Base-by-base conservation (phyloP, 2,888 invertebrate species). In the Brachyopa scutellaris region DNA sequence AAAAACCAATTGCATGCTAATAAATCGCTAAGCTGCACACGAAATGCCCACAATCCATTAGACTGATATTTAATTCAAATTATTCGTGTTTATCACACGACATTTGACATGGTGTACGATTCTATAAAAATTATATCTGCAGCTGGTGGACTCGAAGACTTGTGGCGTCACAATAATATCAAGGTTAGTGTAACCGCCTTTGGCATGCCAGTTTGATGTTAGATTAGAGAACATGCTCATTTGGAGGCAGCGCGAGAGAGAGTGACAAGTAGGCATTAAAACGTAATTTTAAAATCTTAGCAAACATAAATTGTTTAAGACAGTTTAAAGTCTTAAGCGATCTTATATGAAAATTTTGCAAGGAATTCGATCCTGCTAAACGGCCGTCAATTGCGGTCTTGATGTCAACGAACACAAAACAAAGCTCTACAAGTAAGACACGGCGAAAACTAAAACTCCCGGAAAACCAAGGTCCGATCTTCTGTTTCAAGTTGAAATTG, bases 121-220 rank as follows among this genome's bases (percentile, higher is more conserved):
- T 61, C 49, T 76, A 21, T 17, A 47, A 67, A n/a, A 73, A 45
- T 31, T 66, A 38, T 57, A 59, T 31, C 26, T 33, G 33, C 11
- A 7, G 7, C 36, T 55, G 23, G 29, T 42, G 31, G 38, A 23
- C 47, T 49, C 2, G 3, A 9, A 70, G 57, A 62, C 42, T 15
- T 42, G 47, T 74, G 53, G 73, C 79, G 59, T 40, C 31, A 67
- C 55, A 47, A 67, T 62, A 79, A 62, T 49, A 79, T 73, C 79
- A 79, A 79, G 79, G 79, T 67, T 79, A 61, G n/a, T 6, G 7
- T 19, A 9, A 78, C 66, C 59, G 73, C 73, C 78, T 79, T 53
- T 31, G 38, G 73, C 61, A 47, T 59, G 42, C 62, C 40, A 9
- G 62, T 13, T 26, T 45, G 62, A 73, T 62, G 62, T 36, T 36